A percentile compares a stretch with the other conserved stretches of the same genome.
These are phyloP conservation scores for Drosophila fuyamai DNA, from an alignment of 1,140 invertebrate genomes.

Conservation along the genomic window DNA sequence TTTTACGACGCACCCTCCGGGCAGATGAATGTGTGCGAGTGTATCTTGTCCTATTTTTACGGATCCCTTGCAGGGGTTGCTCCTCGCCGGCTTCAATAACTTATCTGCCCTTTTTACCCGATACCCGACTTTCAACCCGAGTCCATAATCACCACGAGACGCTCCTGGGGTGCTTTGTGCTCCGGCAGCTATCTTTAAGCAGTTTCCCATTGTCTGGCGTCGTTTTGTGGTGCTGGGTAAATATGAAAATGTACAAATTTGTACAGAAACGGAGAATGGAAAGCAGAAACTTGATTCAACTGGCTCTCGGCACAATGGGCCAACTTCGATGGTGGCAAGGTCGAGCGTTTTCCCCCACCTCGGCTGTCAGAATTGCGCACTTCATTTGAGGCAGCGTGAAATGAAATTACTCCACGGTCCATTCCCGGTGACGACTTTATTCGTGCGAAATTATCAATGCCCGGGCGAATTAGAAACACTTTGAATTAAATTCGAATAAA, in stretches of 20 bases:
- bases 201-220: constrained; percentile 72
- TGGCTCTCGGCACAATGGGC: constrained; percentile 34
- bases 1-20: constrained; percentile 82
- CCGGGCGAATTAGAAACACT: constrained; percentile 77
- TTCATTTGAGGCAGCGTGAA: constrained; percentile 77
- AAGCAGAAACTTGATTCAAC: constrained; percentile 57
- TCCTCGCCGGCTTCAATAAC: constrained; percentile 61
- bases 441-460: constrained; percentile 55
- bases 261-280: constrained; percentile 25
- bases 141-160: constrained; percentile 71
- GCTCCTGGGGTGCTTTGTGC: constrained; percentile 81
- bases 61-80: constrained; percentile 74
- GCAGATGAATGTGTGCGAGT: constrained; percentile 35
- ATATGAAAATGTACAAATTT: constrained; percentile 73
- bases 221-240: constrained; percentile 71
- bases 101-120: constrained; percentile 75
- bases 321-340: constrained; percentile 60
- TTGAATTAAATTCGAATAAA: constrained; percentile 82
- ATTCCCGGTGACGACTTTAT: constrained; percentile 76
- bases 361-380: constrained; percentile 51
- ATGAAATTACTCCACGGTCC: constrained; percentile 80
- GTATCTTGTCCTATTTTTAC: constrained; percentile 78
- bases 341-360: constrained; percentile 20
- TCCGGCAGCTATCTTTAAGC: constrained; percentile 58
- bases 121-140: constrained; percentile 60